Evolutionary conservation across 2,797 vertebrate genomes (phyloP), one percentile per base, ranked within the genome.

Genomic region (Sebastiscus albofasciatus): DNA sequence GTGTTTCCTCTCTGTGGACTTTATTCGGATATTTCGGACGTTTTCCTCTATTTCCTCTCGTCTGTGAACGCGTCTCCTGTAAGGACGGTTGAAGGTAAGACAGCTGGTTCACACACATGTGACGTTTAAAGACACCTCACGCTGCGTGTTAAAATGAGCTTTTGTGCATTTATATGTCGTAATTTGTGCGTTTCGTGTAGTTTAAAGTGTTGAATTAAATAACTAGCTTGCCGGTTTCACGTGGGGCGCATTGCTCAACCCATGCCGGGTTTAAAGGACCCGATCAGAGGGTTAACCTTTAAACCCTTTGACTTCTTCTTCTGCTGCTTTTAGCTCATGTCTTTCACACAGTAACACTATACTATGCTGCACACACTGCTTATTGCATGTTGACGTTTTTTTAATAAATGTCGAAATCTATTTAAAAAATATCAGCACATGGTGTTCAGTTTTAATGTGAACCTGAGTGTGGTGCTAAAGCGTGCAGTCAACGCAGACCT

Each of bases 241-340:
- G 88, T 90, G 87, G 59, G 4, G 4, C 24, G 6, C 11, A 27
- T 14, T 13, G 13, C 61, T 61, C 33, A 18, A 2, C 80, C 72
- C 81, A 78, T 16, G 81, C 70, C 5, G 64, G 66, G 13, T 92
- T 92, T 93, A 89, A 93, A 92, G 76, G 74, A 46, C 83, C 83
- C 62, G 4, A 1, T 5, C 34, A 5, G 52, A 52, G n/a, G 24
- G 18, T 42, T 36, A 16, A 61, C 60, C 74, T 29, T 29, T 33
- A 27, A 3, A 13, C 16, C 0, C 16, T 49, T 8, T 18, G 11
- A 4, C 8, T 39, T 39, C 18, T 16, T 8, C n/a, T n/a, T 18
- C 24, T 36, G 12, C 0, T 16, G n/a, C 7, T 13, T 8, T 20
- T 36, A 0, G 31, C 26, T 24, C 0, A 20, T 6, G 9, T 27